These are phyloP conservation scores for Acrocephalus kingi DNA, from an alignment of 2,113 vertebrate species.

Conservation along the genomic window DNA sequence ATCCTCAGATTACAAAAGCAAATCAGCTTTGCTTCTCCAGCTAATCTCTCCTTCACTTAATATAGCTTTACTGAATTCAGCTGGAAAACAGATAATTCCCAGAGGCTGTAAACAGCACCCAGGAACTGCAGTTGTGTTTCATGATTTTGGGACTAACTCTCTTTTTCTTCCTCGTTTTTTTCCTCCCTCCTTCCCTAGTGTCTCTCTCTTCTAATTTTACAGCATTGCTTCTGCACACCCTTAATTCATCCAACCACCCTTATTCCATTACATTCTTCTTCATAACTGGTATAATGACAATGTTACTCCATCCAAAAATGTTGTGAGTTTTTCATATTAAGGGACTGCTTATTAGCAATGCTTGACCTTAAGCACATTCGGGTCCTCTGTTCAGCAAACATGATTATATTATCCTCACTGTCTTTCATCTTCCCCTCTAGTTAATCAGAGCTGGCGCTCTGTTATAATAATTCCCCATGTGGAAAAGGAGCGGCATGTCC, in stretches of 20 bases:
- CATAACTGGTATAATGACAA: neutral
- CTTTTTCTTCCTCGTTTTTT: neutral
- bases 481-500: constrained; percentile 1
- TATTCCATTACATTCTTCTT: neutral
- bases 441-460: neutral
- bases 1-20: constrained; percentile 7
- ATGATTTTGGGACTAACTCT: neutral
- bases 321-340: neutral
- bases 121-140: neutral
- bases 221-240: neutral
- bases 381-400: neutral
- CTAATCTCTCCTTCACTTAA: constrained; percentile 27
- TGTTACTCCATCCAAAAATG: neutral
- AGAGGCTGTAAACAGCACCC: neutral
- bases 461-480: neutral
- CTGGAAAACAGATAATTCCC: neutral
- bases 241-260: neutral
- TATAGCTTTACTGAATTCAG: neutral
- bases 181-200: fast-evolving
- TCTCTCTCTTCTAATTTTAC: neutral
- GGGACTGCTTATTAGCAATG: neutral
- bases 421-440: constrained; percentile 21
- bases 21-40: constrained; percentile 15
- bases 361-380: constrained; percentile 10
- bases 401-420: neutral